Evolutionary conservation across 2,888 invertebrate species (phyloP).

Genomic region (Leptinotarsa juncta): DNA sequence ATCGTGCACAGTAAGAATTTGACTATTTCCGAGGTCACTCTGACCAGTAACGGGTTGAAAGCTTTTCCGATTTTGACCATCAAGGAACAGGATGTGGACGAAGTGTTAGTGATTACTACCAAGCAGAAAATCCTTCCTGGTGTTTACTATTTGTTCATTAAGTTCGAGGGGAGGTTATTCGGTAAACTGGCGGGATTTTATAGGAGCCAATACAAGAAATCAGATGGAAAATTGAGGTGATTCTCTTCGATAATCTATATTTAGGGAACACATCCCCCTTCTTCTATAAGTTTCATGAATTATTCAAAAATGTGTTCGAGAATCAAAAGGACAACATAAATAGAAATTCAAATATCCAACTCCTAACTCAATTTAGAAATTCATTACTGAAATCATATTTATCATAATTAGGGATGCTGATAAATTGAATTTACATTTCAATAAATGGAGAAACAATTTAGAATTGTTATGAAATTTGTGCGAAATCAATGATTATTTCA

Average conservation of each 20-base stretch:
- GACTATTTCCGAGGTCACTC: slow-evolving; percentile 52
- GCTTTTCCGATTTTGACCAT: slow-evolving; percentile 52
- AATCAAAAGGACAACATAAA: no score
- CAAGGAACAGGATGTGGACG: slow-evolving; percentile 53
- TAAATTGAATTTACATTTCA: no score
- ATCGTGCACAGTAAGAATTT: slow-evolving; percentile 59
- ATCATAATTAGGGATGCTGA: no score
- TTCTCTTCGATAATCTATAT: not conserved
- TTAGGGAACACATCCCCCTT: not conserved
- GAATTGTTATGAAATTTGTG: no score
- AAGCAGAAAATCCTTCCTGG: slow-evolving; percentile 56
- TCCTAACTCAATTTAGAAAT: no score
- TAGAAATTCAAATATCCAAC: no score
- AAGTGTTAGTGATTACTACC: slow-evolving; percentile 55
- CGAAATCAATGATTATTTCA: no score
- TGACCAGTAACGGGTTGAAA: slow-evolving; percentile 43
- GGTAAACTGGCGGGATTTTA: slow-evolving; percentile 80
- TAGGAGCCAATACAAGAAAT: slow-evolving; percentile 70
- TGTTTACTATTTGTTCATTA: slow-evolving; percentile 71
- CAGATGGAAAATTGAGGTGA: slow-evolving; percentile 46
- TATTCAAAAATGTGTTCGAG: not conserved
- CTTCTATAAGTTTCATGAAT: not conserved
- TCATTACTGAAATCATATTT: no score
- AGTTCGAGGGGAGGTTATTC: slow-evolving; percentile 74
- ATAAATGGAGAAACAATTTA: no score